Percentiles rank a stretch among this genome's conserved stretches.
Evolutionary conservation across 1,140 invertebrate genomes (phyloP).

Genomic region (Drosophila bocki): DNA sequence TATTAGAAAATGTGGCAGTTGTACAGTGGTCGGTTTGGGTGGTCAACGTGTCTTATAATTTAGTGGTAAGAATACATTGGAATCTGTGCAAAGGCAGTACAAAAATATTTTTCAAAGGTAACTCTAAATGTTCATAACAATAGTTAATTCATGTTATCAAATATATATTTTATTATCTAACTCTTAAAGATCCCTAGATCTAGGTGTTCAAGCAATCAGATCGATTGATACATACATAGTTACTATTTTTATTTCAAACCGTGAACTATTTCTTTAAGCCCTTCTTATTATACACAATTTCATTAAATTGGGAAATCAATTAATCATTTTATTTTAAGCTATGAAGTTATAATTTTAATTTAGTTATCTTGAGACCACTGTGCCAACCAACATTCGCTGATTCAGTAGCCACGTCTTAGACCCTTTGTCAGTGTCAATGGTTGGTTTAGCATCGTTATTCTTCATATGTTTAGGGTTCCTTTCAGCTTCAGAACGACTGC

Average conservation of each 20-base stretch:
- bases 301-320: not conserved
- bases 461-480: not conserved
- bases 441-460: conserved; percentile 4
- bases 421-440: conserved; percentile 13
- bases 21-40: conserved; percentile 1
- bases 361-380: not conserved
- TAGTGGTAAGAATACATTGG: not conserved
- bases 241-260: no score
- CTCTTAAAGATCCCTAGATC: not conserved
- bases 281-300: not conserved
- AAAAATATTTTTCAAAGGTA: not conserved
- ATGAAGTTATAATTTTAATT: no score
- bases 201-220: not conserved
- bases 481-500: not conserved
- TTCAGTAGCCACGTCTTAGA: not conserved
- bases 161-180: not conserved
- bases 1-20: conserved; percentile 8
- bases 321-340: no score
- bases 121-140: no score
- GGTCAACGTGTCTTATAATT: not conserved
- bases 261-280: not conserved
- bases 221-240: no score
- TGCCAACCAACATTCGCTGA: not conserved
- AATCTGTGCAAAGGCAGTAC: not conserved
- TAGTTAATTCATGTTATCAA: no score